Conservation (phyloP, 2,797 vertebrate genomes). For the Micromesistius poutassou region DNA sequence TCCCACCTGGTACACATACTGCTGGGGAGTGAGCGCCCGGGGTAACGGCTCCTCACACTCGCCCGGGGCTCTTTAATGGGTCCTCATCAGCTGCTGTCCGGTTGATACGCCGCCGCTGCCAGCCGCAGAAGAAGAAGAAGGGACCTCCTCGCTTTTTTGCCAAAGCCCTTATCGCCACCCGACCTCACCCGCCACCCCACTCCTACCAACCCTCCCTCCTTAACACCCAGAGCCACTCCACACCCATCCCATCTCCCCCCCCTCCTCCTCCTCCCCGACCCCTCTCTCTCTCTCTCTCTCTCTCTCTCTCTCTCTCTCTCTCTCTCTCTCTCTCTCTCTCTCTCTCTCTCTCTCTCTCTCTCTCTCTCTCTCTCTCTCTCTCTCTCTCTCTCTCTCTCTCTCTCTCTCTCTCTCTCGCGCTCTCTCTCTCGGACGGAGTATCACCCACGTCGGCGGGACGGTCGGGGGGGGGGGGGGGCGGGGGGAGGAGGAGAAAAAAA, state of each 20-base stretch:
- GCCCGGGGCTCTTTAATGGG: constrained; percentile 54
- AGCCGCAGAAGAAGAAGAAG: neutral
- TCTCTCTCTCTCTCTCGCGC: neutral
- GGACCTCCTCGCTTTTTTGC: neutral
- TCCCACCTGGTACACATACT: constrained; percentile 68
- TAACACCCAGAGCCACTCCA: neutral
- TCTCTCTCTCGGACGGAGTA: constrained; percentile 17
- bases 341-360: neutral
- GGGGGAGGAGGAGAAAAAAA: neutral
- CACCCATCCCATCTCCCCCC: neutral
- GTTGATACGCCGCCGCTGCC: neutral
- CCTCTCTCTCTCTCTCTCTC: neutral
- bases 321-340: neutral
- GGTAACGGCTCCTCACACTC: constrained; percentile 57
- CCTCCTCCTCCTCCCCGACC: neutral
- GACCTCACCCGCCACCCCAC: neutral
- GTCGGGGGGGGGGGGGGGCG: too few species aligned
- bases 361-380: neutral
- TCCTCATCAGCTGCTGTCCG: constrained; percentile 49
- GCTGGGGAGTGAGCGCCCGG: constrained; percentile 46
- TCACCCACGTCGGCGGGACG: constrained; percentile 19
- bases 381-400: neutral
- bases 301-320: neutral
- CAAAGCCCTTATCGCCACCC: neutral
- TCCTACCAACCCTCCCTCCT: neutral